Percentiles rank a stretch among this genome's conserved stretches.
Evolutionary conservation across 2,888 invertebrate species (phyloP).

Genomic region (Globia sparganii): DNA sequence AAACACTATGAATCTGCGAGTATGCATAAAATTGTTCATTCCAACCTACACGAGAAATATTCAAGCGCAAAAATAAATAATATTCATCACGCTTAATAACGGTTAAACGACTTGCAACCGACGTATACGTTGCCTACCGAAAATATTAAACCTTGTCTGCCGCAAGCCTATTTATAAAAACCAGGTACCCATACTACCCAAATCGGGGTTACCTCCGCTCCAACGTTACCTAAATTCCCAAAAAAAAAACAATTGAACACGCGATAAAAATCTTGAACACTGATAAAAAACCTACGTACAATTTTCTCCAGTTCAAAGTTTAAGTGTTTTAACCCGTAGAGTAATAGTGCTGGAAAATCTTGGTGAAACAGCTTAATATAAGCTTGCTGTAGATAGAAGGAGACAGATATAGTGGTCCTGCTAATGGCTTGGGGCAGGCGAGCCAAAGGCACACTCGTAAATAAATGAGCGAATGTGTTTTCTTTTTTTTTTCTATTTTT

Average conservation of each 20-base stretch:
- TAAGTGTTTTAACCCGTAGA: conserved; percentile 79
- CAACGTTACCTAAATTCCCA: conserved; percentile 45
- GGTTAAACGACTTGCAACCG: conserved; percentile 55
- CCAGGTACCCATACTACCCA: conserved; percentile 41
- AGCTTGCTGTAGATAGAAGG: conserved; percentile 70
- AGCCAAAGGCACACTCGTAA: conserved; percentile 83
- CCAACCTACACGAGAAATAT: conserved; percentile 10
- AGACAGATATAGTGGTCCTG: conserved; percentile 79
- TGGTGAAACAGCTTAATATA: conserved; percentile 78
- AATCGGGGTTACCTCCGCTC: conserved; percentile 37
- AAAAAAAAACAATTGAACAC: conserved; percentile 65
- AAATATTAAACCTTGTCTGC: conserved; percentile 56
- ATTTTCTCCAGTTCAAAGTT: conserved; percentile 75
- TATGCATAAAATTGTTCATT: conserved; percentile 19
- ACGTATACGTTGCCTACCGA: conserved; percentile 44
- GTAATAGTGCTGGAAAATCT: conserved; percentile 77
- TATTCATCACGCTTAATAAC: conserved; percentile 56
- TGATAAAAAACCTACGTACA: conserved; percentile 67
- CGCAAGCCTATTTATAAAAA: conserved; percentile 60
- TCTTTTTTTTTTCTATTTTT: conserved; percentile 77
- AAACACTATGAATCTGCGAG: conserved; percentile 16
- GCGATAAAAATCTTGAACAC: conserved; percentile 56
- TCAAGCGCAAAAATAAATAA: conserved; percentile 53
- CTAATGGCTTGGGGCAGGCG: conserved; percentile 81
- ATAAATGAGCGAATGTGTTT: conserved; percentile 83